Percentiles rank a stretch among this genome's conserved stretches.
These are phyloP conservation scores for Chlorocebus sabaeus DNA, from an alignment of 2,113 vertebrate genomes.

Conservation along the genomic window DNA sequence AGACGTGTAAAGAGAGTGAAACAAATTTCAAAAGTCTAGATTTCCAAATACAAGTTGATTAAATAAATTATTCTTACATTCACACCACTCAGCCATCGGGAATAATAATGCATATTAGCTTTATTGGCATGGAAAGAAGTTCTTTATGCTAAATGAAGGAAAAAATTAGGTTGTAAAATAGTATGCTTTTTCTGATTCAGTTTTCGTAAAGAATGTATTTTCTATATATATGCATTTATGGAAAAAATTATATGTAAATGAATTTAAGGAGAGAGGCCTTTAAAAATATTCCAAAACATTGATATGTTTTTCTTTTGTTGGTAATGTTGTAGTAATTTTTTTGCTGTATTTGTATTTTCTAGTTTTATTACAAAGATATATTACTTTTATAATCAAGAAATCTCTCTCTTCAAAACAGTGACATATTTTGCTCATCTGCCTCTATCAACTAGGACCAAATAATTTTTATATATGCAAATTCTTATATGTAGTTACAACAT, in stretches of 20 bases:
- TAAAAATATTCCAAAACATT: background rate
- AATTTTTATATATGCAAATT: background rate
- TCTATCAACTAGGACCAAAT: background rate
- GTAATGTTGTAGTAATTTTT: background rate
- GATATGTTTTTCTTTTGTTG: background rate
- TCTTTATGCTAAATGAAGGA: background rate
- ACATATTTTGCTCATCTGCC: background rate
- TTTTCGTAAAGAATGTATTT: constrained; percentile 6
- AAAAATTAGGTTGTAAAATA: background rate
- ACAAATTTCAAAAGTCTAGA: background rate
- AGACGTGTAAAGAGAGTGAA: background rate
- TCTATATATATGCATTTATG: background rate
- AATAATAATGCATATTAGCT: background rate
- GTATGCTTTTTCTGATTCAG: background rate
- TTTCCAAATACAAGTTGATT: background rate
- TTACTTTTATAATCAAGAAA: background rate
- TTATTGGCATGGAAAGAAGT: background rate
- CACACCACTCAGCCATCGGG: background rate
- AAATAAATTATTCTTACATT: background rate
- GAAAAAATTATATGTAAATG: background rate
- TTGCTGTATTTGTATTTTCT: background rate
- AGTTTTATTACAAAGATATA: background rate
- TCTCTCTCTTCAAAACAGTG: background rate
- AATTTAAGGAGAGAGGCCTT: background rate
- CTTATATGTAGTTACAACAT: background rate